Percentiles rank a stretch among this genome's conserved stretches.
phyloP scores from a whole-genome alignment of 2,113 vertebrate species.

The Marmota monax region DNA sequence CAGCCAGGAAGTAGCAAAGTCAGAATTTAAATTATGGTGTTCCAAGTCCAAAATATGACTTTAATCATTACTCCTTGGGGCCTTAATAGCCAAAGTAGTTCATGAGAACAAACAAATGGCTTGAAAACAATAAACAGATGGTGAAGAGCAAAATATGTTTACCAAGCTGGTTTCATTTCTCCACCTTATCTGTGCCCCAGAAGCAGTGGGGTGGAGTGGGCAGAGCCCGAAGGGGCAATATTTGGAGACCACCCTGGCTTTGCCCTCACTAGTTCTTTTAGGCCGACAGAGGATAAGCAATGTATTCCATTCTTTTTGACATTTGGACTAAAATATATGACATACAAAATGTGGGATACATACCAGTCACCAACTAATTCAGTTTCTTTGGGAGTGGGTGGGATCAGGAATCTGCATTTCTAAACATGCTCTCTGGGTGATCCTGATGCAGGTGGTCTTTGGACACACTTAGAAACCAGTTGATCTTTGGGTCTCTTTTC shows the following conservation, averaged over 20 bases:
- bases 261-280: background rate
- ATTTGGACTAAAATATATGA: background rate
- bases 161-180: constrained; percentile 60
- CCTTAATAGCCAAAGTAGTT: constrained; percentile 68
- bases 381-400: background rate
- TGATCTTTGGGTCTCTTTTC: background rate
- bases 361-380: background rate
- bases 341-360: background rate
- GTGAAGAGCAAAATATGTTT: constrained; percentile 55
- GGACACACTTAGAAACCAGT: background rate
- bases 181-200: background rate
- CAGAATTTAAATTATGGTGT: constrained; percentile 44
- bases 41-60: constrained; percentile 51
- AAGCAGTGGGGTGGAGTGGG: background rate
- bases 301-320: background rate
- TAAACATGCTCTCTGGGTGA: background rate
- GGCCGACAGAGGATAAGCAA: background rate
- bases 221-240: background rate
- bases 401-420: background rate
- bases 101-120: constrained; percentile 68
- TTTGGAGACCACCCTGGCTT: background rate
- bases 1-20: background rate
- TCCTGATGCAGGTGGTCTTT: background rate
- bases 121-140: constrained; percentile 76
- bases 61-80: constrained; percentile 36